Evolutionary conservation across 2,113 vertebrate species (phyloP).

Genomic region (Antennarius striatus): DNA sequence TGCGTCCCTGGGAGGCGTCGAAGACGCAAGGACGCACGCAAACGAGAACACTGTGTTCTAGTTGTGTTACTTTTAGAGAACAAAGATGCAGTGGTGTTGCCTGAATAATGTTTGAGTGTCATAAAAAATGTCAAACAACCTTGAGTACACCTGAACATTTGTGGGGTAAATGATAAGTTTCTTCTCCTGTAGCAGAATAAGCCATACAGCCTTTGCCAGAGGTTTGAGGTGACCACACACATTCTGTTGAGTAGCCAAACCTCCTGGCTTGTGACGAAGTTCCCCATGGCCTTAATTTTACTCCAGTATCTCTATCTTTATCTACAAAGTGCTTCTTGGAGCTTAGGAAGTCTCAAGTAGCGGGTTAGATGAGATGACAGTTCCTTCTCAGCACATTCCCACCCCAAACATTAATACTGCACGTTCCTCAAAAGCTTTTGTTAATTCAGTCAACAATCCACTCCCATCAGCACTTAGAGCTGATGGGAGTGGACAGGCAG

Average conservation of each 20-base stretch:
- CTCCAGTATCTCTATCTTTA: slow-evolving; percentile 28
- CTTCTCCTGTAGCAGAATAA: slow-evolving; percentile 78
- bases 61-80: background rate
- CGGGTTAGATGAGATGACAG: slow-evolving; percentile 30
- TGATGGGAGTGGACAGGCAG: too few species aligned
- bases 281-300: slow-evolving; percentile 70
- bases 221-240: slow-evolving; percentile 81
- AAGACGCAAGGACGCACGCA: too few species aligned
- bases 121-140: slow-evolving; percentile 6
- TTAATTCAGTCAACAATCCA: slow-evolving; percentile 43
- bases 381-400: slow-evolving; percentile 23
- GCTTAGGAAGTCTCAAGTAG: slow-evolving; percentile 31
- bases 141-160: slow-evolving; percentile 83
- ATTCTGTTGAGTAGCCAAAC: slow-evolving; percentile 84
- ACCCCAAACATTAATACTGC: slow-evolving; percentile 44
- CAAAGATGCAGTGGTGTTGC: background rate
- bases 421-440: slow-evolving; percentile 33
- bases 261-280: slow-evolving; percentile 77
- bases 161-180: slow-evolving; percentile 66
- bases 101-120: background rate
- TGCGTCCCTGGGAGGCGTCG: too few species aligned
- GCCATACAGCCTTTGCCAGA: slow-evolving; percentile 82
- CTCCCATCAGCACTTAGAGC: slow-evolving; percentile 36
- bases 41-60: too few species aligned
- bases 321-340: slow-evolving; percentile 14